Evolutionary conservation across 1,140 invertebrate species (phyloP).

Genomic region (Pseudomyrmex gracilis): DNA sequence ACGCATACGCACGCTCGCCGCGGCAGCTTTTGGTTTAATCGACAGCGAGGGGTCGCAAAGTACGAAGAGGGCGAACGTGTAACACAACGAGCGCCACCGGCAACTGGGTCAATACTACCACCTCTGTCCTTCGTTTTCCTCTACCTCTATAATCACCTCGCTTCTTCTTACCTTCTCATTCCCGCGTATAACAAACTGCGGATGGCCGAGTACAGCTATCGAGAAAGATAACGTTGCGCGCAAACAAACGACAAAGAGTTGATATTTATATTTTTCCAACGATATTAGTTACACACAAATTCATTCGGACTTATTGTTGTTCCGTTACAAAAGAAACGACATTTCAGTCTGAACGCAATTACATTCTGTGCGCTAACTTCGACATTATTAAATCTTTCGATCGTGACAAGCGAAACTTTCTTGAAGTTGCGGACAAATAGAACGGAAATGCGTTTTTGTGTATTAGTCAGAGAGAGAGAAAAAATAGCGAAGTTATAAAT

Average conservation of each 20-base stretch:
- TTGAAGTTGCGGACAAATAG: no score
- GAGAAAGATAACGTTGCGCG: not conserved
- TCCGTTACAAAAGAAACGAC: not conserved
- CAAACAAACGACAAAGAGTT: not conserved
- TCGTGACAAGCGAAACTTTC: no score
- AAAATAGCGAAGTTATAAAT: no score
- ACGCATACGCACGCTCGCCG: not conserved
- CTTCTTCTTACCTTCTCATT: not conserved
- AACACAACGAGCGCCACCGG: conserved; percentile 68
- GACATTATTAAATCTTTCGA: no score
- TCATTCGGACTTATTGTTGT: not conserved
- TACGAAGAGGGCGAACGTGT: conserved; percentile 60
- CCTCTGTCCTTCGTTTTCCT: conserved; percentile 68
- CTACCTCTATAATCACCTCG: not conserved
- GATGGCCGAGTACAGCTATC: not conserved
- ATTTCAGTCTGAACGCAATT: not conserved
- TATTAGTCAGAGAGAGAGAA: no score
- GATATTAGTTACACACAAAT: not conserved
- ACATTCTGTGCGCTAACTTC: not conserved
- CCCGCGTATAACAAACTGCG: not conserved
- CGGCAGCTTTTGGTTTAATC: conserved; percentile 37
- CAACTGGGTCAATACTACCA: conserved; percentile 80
- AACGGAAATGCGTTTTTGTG: no score
- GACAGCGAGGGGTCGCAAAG: conserved; percentile 46
- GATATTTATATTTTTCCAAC: not conserved